Base-by-base conservation (phyloP, 2,113 vertebrate species). In the Pseudolaguvia tuberculata region DNA sequence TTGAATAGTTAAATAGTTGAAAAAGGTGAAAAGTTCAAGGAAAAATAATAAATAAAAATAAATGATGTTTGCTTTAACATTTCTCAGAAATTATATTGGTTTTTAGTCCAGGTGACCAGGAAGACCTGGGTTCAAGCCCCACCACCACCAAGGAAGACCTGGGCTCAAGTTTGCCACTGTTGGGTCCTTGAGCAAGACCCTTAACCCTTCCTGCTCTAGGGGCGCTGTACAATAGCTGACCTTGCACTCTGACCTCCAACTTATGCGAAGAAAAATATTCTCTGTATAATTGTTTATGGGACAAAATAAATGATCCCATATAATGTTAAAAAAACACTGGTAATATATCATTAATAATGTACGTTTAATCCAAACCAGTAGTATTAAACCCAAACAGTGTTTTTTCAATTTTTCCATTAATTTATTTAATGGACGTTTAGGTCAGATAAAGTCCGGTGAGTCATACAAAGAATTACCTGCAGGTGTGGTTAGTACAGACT, bases 361-460 rank as follows among this genome's bases (percentile, higher is more conserved):
- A 27, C 12, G 21, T 45, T 4, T 47, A 72, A 72, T n/a, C 21
- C 52, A 72, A 4, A 70, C 53, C 55, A 42, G 56, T 53, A 53
- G 61, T 71, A 66, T 45, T 59, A 70, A 65, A 56, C 11, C 15
- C 18, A 65, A 50, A 11, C 71, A 47, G 31, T 47, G 57, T 78
- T 82, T 81, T 74, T 72, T 82, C 51, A 76, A 72, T 84, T 52
- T 70, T 79, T 81, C 79, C 81, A 47, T 73, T 84, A 79, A 85
- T 82, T 84, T 31, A 72, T 58, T 45, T 82, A 82, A 73, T 67
- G 85, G 88, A 88, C 87, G 84, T 88, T 67, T 70, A 66, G 67
- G 68, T 76, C 86, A 83, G 80, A 78, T 71, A 77, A 65, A 70
- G 85, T 59, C 47, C 65, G 73, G 21, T 79, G 74, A 83, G 62